Conservation (phyloP, 2,888 invertebrate genomes). For the Drosophila colorata region DNA sequence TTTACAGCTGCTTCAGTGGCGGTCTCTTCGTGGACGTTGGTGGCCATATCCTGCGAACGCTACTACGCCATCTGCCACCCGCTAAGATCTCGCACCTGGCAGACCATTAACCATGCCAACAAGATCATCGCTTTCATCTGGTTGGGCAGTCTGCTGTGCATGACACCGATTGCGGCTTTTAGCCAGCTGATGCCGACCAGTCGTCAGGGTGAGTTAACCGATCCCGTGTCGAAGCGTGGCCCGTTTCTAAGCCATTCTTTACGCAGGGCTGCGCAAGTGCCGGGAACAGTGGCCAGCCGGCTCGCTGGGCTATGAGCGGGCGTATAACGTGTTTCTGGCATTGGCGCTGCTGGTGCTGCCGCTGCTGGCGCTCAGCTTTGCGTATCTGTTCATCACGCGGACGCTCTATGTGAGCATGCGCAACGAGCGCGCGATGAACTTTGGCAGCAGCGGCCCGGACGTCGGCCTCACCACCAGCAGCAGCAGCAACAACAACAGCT, state of each 20-base stretch:
- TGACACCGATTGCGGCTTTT: constrained; percentile 88
- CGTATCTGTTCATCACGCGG: constrained; percentile 87
- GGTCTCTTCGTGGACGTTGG: constrained; percentile 91
- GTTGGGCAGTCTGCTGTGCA: constrained; percentile 88
- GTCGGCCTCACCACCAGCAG: constrained; percentile 23
- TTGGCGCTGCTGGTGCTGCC: constrained; percentile 89
- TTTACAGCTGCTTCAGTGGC: constrained; percentile 92
- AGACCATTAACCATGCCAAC: constrained; percentile 91
- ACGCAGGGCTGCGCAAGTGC: constrained; percentile 87
- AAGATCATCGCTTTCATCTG: constrained; percentile 89
- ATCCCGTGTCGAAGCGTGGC: background rate
- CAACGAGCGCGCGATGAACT: constrained; percentile 83
- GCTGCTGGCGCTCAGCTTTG: constrained; percentile 88
- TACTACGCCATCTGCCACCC: constrained; percentile 93
- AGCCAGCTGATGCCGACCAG: constrained; percentile 87
- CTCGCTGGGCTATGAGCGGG: constrained; percentile 87
- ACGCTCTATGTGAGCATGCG: constrained; percentile 84
- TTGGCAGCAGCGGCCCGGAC: constrained; percentile 65
- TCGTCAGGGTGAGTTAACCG: constrained; percentile 73
- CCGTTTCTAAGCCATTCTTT: background rate
- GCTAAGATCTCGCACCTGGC: constrained; percentile 90
- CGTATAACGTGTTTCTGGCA: constrained; percentile 88
- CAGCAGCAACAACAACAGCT: constrained; percentile 18
- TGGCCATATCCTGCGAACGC: constrained; percentile 91
- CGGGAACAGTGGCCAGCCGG: constrained; percentile 88